Percentiles rank a stretch among this genome's conserved stretches.
Evolutionary conservation across 2,797 vertebrate species (phyloP).

Genomic region (Pseudomugil tenellus): DNA sequence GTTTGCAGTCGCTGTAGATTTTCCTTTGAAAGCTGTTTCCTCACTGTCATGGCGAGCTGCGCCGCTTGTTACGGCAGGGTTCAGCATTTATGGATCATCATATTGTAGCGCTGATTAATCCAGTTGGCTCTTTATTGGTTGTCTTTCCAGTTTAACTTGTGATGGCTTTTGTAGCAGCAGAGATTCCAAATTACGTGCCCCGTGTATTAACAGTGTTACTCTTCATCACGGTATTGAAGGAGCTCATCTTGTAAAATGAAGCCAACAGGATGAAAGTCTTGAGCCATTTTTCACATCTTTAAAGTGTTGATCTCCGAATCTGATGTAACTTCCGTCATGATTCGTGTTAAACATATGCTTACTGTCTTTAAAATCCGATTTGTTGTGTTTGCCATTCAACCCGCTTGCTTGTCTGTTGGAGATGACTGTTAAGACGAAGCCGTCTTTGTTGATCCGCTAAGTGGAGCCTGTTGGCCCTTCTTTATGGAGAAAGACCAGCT

Average conservation of each 20-base stretch:
- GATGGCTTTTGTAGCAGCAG: conserved; percentile 59
- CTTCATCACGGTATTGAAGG: conserved; percentile 35
- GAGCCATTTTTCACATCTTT: too few species aligned
- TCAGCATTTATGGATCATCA: conserved; percentile 36
- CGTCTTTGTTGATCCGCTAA: conserved; percentile 59
- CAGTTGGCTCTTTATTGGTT: conserved; percentile 38
- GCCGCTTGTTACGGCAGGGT: conserved; percentile 36
- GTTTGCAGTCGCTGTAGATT: conserved; percentile 36
- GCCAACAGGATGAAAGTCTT: conserved; percentile 22
- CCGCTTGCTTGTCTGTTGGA: conserved; percentile 44
- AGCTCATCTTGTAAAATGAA: conserved; percentile 63
- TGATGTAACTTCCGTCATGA: too few species aligned
- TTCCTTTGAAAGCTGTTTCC: conserved; percentile 23
- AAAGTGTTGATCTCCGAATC: conserved; percentile 39
- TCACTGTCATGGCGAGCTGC: conserved; percentile 24
- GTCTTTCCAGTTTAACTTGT: conserved; percentile 40
- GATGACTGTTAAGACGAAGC: conserved; percentile 78
- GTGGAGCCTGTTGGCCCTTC: conserved; percentile 34
- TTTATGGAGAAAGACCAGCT: conserved; percentile 54
- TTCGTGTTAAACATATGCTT: conserved; percentile 42
- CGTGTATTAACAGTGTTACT: conserved; percentile 26
- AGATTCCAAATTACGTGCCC: conserved; percentile 35
- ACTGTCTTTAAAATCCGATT: conserved; percentile 46
- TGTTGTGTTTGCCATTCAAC: conserved; percentile 37
- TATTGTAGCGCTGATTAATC: conserved; percentile 3